Conservation (phyloP, 2,113 vertebrate genomes). For the Hippocampus comes region DNA sequence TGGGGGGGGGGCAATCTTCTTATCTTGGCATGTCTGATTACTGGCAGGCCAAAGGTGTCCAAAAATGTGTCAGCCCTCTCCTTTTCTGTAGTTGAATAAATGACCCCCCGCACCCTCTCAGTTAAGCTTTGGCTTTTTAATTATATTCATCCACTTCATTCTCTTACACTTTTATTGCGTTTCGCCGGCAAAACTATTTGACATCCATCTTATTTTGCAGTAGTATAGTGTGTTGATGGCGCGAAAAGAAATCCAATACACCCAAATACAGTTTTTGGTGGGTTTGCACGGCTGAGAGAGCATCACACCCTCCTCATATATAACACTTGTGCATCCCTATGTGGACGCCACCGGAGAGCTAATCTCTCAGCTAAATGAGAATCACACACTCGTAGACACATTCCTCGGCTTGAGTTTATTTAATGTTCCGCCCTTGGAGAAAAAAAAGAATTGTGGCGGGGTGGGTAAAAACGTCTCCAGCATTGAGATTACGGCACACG, state of each 20-base stretch:
- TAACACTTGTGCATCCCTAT: background rate
- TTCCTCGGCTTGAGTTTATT: slow-evolving; percentile 4
- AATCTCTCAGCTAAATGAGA: slow-evolving; percentile 3
- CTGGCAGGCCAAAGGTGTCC: too few species aligned
- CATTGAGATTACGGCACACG: background rate
- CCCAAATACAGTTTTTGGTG: background rate
- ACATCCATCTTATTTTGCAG: background rate
- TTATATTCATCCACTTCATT: background rate
- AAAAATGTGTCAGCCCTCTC: background rate
- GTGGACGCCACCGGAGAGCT: slow-evolving; percentile 4
- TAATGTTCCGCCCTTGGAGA: slow-evolving; percentile 5
- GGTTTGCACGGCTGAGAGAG: background rate
- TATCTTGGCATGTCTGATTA: too few species aligned
- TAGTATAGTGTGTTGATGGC: background rate
- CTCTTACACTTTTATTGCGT: background rate
- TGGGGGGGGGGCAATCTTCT: too few species aligned
- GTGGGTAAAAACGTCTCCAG: slow-evolving; percentile 7
- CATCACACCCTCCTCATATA: background rate
- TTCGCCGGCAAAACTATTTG: background rate
- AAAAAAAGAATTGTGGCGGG: background rate
- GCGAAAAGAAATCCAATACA: background rate
- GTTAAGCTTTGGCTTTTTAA: background rate
- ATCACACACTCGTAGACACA: background rate
- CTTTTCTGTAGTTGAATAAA: background rate
- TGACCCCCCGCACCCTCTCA: background rate